A percentile compares a stretch with the other conserved stretches of the same genome.
These are phyloP conservation scores for Triplophysa bombifrons DNA, from an alignment of 2,797 vertebrate species.

Conservation along the genomic window DNA sequence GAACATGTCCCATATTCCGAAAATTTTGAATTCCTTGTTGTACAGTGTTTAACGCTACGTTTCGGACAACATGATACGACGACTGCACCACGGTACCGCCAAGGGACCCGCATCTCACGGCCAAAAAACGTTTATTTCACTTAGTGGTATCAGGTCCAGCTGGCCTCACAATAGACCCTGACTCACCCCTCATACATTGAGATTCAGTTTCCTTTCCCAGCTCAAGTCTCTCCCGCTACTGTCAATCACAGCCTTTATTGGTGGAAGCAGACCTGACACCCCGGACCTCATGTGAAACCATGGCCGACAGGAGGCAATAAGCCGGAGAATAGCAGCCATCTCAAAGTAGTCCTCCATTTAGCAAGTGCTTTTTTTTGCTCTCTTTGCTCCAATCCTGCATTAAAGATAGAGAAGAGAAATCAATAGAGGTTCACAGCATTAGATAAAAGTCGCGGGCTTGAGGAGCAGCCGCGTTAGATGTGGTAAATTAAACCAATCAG, in stretches of 20 bases:
- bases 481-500: conserved; percentile 97
- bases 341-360: conserved; percentile 84
- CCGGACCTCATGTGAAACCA: conserved; percentile 88
- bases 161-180: conserved; percentile 51
- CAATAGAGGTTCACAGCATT: conserved; percentile 92
- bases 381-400: conserved; percentile 93
- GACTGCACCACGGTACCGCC: not conserved
- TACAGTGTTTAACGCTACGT: not conserved
- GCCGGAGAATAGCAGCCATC: conserved; percentile 90
- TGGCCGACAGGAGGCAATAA: conserved; percentile 95
- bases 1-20: not conserved
- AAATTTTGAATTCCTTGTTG: not conserved
- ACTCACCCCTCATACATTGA: conserved; percentile 48
- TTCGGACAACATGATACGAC: not conserved
- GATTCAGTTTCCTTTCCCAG: conserved; percentile 60
- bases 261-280: conserved; percentile 85
- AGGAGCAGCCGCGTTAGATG: conserved; percentile 79
- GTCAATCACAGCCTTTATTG: conserved; percentile 84
- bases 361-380: conserved; percentile 83
- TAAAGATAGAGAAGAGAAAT: conserved; percentile 94
- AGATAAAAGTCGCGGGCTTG: conserved; percentile 85
- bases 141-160: conserved; percentile 59
- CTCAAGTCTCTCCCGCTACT: conserved; percentile 61
- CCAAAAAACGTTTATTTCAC: conserved; percentile 36
- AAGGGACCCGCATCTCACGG: conserved; percentile 26